Base-by-base conservation (phyloP, 2,797 vertebrate species). In the Epinephelus coioides region DNA sequence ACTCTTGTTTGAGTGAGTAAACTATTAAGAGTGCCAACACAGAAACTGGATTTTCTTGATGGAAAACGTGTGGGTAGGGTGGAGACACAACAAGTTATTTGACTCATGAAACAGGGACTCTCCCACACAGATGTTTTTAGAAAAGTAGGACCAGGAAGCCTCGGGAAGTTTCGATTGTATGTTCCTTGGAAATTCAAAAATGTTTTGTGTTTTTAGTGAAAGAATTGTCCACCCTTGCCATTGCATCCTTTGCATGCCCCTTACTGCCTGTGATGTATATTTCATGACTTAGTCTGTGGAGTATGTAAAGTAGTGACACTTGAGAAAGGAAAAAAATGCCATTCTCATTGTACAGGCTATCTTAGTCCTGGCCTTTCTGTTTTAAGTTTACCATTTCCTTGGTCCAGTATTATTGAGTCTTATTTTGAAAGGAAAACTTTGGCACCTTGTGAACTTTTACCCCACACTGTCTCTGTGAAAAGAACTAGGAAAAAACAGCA, bases 1-100 rank as follows among this genome's bases (percentile, higher is more conserved):
- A 69, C 25, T 6, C 3, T 63, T 19, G 9, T 79, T 40, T 49
- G 51, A 43, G 30, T 54, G 65, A 66, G 25, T 59, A 40, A 77
- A 67, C 25, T 10, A 1, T 1, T 34, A 6, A 17, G 18, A 50
- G 18, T 21, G 23, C 27, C 17, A 63, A 17, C 2, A 43, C 25
- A 69, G 46, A 54, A 47, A 65, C 63, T 14, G 4, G 6, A 6
- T 59, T 67, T 60, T 15, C 23, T 12, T 51, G 72, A 53, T 69
- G 19, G 19, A n/a, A 57, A 63, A 15, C 6, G 40, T 30, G 18
- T 51, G 18, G 0, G 69, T 8, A 8, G 60, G 60, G 43, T 73
- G 61, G 63, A 70, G 34, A 27, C 34, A 46, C 19, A 47, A 2
- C 19, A 18, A 10, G 19, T 55, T 10, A 76, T 18, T 65, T 56